Evolutionary conservation across 1,140 invertebrate genomes (phyloP).

Genomic region (Idris sp.): DNA sequence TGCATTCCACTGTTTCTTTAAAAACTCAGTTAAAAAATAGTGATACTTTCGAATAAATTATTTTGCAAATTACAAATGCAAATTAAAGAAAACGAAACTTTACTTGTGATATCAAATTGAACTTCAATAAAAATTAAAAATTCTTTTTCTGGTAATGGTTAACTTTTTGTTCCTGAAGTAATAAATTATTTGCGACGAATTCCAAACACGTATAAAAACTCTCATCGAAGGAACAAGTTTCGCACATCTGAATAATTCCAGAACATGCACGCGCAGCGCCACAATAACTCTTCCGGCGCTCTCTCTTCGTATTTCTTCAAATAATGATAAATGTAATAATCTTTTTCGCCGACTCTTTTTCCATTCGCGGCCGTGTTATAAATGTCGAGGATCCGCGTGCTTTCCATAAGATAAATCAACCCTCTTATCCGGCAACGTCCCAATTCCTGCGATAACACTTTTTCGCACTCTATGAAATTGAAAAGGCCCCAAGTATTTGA

Average conservation of each 20-base stretch:
- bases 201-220: background rate
- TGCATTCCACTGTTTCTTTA: too few relatives aligned
- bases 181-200: background rate
- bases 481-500: conserved; percentile 28
- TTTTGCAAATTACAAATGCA: too few relatives aligned
- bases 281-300: conserved; percentile 35
- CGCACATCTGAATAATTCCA: conserved; percentile 29
- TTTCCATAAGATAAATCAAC: conserved; percentile 44
- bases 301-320: conserved; percentile 35
- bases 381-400: conserved; percentile 32
- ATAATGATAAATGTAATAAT: conserved; percentile 57
- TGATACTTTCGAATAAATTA: too few relatives aligned
- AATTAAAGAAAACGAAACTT: too few relatives aligned
- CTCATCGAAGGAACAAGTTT: conserved; percentile 5
- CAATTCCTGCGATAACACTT: conserved; percentile 33
- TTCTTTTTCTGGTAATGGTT: too few relatives aligned
- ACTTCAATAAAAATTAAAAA: too few relatives aligned
- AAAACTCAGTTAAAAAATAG: too few relatives aligned
- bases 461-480: conserved; percentile 45
- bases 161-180: too few relatives aligned
- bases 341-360: conserved; percentile 40
- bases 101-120: too few relatives aligned
- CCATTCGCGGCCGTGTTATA: conserved; percentile 33
- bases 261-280: conserved; percentile 8
- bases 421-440: conserved; percentile 37